A percentile compares a stretch with the other conserved stretches of the same genome.
Evolutionary conservation across 2,888 invertebrate genomes (phyloP).

Genomic region (Brenthis ino): DNA sequence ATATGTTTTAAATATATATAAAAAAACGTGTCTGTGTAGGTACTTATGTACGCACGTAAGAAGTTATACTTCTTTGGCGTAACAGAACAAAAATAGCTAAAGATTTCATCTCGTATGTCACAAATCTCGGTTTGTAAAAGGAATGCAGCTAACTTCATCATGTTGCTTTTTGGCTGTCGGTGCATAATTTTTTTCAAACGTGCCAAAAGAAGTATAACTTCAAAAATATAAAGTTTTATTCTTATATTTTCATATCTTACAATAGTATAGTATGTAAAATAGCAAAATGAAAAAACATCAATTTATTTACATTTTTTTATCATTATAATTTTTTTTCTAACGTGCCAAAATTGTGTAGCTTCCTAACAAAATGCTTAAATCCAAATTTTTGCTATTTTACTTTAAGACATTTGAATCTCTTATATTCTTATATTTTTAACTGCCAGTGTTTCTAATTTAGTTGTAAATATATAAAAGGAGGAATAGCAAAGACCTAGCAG

Average conservation of each 20-base stretch:
- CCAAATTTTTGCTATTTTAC: conserved; percentile 23
- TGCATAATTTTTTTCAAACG: too few relatives aligned
- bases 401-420: conserved; percentile 27
- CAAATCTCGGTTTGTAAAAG: too few relatives aligned
- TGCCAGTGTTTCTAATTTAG: conserved; percentile 41
- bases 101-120: too few relatives aligned
- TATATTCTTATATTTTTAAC: conserved; percentile 20
- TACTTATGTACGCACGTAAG: too few relatives aligned
- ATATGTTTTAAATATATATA: too few relatives aligned
- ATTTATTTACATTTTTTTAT: not conserved
- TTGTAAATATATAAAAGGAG: conserved; percentile 47
- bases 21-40: too few relatives aligned
- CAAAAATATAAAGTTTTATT: not conserved
- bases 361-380: conserved; percentile 9
- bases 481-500: conserved; percentile 64
- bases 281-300: not conserved
- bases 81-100: too few relatives aligned
- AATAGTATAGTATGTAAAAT: not conserved
- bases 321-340: conserved; percentile 7
- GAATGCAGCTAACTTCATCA: too few relatives aligned
- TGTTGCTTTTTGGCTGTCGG: too few relatives aligned
- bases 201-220: not conserved
- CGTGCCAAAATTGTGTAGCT: conserved; percentile 36
- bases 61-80: too few relatives aligned
- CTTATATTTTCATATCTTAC: not conserved